These are phyloP conservation scores for Pyrrhura leucotis DNA, from an alignment of 2,797 vertebrate species.

Conservation along the genomic window DNA sequence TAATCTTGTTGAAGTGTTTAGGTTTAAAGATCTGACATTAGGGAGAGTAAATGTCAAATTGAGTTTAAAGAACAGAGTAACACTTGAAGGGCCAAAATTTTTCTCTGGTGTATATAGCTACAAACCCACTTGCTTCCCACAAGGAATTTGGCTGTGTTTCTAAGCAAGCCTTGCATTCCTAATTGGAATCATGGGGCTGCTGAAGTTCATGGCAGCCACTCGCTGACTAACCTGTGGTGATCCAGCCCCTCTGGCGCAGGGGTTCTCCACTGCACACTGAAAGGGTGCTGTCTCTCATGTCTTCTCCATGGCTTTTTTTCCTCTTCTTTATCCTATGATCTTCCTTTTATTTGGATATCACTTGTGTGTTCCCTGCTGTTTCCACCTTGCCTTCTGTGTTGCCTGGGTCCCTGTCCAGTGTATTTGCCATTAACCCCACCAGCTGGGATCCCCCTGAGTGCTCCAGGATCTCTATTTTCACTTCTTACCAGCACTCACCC, in stretches of 20 bases:
- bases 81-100: background rate
- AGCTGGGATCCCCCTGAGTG: background rate
- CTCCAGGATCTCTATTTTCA: fast-evolving
- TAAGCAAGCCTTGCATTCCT: background rate
- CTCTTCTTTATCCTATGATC: background rate
- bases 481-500: fast-evolving
- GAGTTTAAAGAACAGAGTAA: background rate
- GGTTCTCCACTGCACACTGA: background rate
- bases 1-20: constrained; percentile 15
- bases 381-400: background rate
- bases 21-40: constrained; percentile 47
- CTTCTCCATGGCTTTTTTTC: background rate
- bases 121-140: background rate
- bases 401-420: background rate
- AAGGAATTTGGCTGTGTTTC: background rate
- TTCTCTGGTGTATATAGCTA: background rate
- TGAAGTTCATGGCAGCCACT: background rate
- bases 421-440: background rate
- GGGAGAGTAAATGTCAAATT: constrained; percentile 36
- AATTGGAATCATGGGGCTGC: fast-evolving
- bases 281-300: background rate
- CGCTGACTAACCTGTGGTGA: background rate
- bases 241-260: background rate
- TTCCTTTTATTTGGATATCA: background rate
- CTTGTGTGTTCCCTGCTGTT: background rate